Conservation (phyloP, 1,140 invertebrate genomes). For the Babylonia areolata region DNA sequence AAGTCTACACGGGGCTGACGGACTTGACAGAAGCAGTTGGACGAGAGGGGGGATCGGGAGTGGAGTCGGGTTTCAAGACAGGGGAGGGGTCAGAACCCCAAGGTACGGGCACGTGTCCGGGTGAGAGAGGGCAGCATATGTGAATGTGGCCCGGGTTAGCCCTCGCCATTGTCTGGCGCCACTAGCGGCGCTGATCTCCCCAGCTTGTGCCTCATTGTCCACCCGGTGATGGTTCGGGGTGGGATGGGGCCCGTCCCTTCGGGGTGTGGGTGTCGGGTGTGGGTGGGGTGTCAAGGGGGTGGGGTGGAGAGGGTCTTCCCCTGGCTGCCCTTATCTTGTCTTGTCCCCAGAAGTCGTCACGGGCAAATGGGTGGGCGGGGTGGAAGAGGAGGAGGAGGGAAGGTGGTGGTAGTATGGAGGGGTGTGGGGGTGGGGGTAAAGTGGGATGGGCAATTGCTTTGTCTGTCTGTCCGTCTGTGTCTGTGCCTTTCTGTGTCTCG, state of each 20-base stretch:
- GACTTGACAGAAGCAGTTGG: too few species aligned
- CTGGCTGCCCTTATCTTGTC: background rate
- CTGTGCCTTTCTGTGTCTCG: too few species aligned
- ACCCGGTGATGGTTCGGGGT: background rate
- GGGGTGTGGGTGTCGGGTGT: background rate
- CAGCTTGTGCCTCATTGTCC: background rate
- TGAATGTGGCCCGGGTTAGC: background rate
- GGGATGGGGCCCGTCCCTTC: background rate
- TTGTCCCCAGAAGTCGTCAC: background rate
- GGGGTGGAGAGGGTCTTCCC: background rate
- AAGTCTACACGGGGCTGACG: too few species aligned
- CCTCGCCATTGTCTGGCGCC: background rate
- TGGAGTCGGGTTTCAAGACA: conserved; percentile 5
- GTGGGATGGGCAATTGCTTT: too few species aligned
- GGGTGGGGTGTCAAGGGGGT: conserved; percentile 6
- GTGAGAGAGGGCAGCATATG: conserved; percentile 28
- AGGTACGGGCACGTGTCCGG: conserved; percentile 17
- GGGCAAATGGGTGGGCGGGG: too few species aligned
- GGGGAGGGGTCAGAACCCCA: background rate
- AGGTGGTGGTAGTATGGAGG: too few species aligned
- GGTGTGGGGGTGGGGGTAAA: too few species aligned
- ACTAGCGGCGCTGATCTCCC: background rate
- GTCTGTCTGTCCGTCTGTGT: too few species aligned
- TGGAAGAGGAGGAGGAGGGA: too few species aligned
- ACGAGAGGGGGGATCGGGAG: too few species aligned